Percentiles rank a stretch among this genome's conserved stretches.
These are phyloP conservation scores for Oxyruncus cristatus DNA, from an alignment of 2,113 vertebrate species.

Conservation along the genomic window DNA sequence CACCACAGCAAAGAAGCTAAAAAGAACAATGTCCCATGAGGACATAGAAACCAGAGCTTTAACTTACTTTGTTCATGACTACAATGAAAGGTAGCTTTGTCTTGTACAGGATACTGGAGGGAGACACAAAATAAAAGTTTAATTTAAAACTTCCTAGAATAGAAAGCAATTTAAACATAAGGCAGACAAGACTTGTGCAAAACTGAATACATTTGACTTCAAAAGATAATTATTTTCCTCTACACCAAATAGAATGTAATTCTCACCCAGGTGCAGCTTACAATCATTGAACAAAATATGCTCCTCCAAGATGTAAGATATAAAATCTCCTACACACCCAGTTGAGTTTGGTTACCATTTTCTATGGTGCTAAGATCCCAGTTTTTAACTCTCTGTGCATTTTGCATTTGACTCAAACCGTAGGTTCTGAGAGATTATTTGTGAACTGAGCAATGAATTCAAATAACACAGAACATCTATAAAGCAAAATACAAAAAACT, in stretches of 20 bases:
- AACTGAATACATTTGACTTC: background rate
- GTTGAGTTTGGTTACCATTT: background rate
- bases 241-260: background rate
- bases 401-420: background rate
- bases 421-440: background rate
- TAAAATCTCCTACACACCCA: background rate
- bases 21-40: background rate
- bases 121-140: background rate
- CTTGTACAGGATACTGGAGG: conserved; percentile 93
- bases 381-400: background rate
- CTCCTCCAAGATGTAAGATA: background rate
- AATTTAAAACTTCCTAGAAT: background rate
- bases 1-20: background rate
- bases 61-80: conserved; percentile 94
- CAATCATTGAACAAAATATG: background rate
- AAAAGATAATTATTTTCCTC: background rate
- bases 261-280: background rate
- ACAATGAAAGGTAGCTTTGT: conserved; percentile 97
- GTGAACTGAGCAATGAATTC: background rate
- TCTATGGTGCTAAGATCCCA: background rate
- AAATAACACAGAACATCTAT: background rate
- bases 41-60: background rate
- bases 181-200: background rate
- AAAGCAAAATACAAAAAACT: background rate
- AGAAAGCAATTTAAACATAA: background rate